Evolutionary conservation across 2,113 vertebrate species (phyloP), one percentile per base, ranked within the genome.

Genomic region (Scophthalmus maximus): DNA sequence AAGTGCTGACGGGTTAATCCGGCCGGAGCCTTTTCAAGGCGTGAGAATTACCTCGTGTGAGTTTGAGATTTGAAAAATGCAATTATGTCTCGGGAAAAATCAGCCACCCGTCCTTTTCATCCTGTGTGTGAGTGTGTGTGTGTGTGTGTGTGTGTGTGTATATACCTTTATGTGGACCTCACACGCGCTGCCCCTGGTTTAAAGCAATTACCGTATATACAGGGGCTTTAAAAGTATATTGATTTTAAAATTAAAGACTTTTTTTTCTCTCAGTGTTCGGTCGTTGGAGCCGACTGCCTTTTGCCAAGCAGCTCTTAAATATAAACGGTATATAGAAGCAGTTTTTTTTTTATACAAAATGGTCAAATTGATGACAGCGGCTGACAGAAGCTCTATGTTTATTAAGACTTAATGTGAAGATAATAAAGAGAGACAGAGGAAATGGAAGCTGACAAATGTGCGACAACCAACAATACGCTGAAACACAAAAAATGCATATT

Each of bases 1-100:
- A 86, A 56, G n/a, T 22, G 78, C 68, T 69, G 81, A 77, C 56
- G 68, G 60, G 62, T 70, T 84, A 82, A 88, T 88, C 84, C 79
- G 12, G 18, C 20, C 3, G 5, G 53, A 72, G 73, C 75, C 55
- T 65, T 27, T 8, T n/a, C 38, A 67, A 62, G 76, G 36, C 42
- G 42, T 46, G 42, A 46, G 42, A 84, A 56, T 68, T 17, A 78
- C 59, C 68, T 78, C 46, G 18, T 67, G 60, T 56, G 59, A 51
- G 36, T 0, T 6, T 20, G 42, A 42, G 42, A 68, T 67, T 68
- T 12, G 9, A 26, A 76, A 86, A 84, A 83, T 73, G 84, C 63
- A 82, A 84, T 78, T 76, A 85, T 17, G 47, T 49, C 40, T 66
- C 59, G 22, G 44, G 71, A 82, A 73, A 67, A 73, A 67, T 26